Base-by-base conservation (phyloP, 2,113 vertebrate species). In the Gallinago media region DNA sequence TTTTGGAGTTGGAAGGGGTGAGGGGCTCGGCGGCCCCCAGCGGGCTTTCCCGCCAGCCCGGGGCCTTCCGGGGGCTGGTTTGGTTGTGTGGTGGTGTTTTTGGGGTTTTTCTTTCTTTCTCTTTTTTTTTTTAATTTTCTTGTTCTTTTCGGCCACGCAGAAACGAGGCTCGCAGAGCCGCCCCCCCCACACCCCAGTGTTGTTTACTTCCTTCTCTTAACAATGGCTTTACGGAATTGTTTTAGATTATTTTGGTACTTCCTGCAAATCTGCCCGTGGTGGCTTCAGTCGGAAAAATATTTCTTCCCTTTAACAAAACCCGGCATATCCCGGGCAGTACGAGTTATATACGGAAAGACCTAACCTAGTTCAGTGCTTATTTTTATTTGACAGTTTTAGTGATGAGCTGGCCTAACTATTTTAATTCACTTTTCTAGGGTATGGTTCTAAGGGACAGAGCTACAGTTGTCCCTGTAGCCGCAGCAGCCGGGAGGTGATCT, bases 171-270 rank as follows among this genome's bases (percentile, higher is more conserved):
- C 26, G 11, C 68, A 36, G 16, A 54, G 27, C 18, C 5, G 14
- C 12, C 17, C 16, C 27, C 9, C 13, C 16, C 27, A 6, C 1
- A 12, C n/a, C 40, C 16, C 50, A 2, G 16, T 14, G 54, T 71
- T 94, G 94, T 91, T 94, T 95, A 80, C 67, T 92, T 88, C 78
- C 88, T 78, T 82, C 59, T 79, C 15, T 16, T 85, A 83, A 88
- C 93, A 93, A 89, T 90, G 83, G 70, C 68, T 25, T 63, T 76
- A 29, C 61, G 32, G 62, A 66, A 62, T 87, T 91, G 74, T 78
- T 88, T 20, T 40, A 27, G 54, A 7, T 63, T 90, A 70, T 96
- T 96, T 89, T 50, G n/a, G 74, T 83, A 58, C 92, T 95, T 95
- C 89, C 89, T 91, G 91, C 80, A 47, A 44, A 76, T n/a, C 49